Base-by-base conservation (phyloP, 2,888 invertebrate genomes). In the Diaprepes abbreviatus region DNA sequence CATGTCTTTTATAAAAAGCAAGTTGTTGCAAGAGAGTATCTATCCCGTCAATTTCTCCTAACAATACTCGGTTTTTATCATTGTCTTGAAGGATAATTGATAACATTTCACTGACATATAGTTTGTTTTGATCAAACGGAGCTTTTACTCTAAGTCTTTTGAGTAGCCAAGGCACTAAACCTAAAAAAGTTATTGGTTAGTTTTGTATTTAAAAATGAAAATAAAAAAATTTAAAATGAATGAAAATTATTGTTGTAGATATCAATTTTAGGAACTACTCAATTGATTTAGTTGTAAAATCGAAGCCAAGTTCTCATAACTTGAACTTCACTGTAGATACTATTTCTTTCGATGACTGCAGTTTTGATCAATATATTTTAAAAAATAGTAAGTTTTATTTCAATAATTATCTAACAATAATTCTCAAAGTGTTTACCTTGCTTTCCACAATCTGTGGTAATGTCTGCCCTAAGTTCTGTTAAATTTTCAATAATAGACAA, bases 31-130 rank as follows among this genome's bases (percentile, higher is more conserved):
- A 86, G 48, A 99, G 85, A 33, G 96, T 93, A 86, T 99, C 99
- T 78, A 98, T 97, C 2, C 97, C 97, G 81, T 98, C 98, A 43
- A 96, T 83, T 78, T 95, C 94, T n/a, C 98, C 97, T 17, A 97
- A 85, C 19, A 93, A 82, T 59, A 91, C 86, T 74, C 93, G 89
- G 82, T 95, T 96, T 59, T 92, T 92, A 68, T 92, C 92, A 73
- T 94, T 93, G 74, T 93, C 93, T 86, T 99, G 99, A 62, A 99
- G 86, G 9, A 99, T 86, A 82, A 99, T 97, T 12, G 98, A 96
- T 52, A 99, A 85, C 74, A 99, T 93, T 87, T 99, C 99, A 82
- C 96, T 96, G 54, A 93, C 93, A 84, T 98, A 99, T 52, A 98
- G 85, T 85, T 97, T 98, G 83, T 98, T 98, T 0, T 90, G 92